Evolutionary conservation across 2,888 invertebrate species (phyloP).

Genomic region (Entomobrya proxima): DNA sequence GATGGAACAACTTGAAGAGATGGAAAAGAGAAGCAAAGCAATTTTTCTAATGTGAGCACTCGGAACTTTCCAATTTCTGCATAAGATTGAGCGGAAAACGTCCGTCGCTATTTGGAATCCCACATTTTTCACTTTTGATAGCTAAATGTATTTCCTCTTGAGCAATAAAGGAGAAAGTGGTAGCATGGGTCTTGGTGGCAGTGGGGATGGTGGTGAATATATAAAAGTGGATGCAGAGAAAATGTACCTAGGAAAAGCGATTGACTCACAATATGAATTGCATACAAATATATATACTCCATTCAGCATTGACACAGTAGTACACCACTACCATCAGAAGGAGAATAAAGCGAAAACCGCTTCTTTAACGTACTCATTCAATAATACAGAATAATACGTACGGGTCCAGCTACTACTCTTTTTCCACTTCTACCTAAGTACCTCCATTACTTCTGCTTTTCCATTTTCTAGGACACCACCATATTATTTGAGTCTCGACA

Average conservation of each 20-base stretch:
- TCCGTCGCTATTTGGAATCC: conserved; percentile 74
- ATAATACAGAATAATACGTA: neutral
- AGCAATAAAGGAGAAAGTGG: conserved; percentile 63
- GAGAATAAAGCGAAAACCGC: conserved; percentile 40
- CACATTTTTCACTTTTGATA: conserved; percentile 75
- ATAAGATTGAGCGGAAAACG: conserved; percentile 75
- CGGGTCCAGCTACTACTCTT: conserved; percentile 2
- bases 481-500: conserved; percentile 16
- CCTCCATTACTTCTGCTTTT: conserved; percentile 35
- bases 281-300: neutral
- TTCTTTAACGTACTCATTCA: neutral
- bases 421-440: conserved; percentile 50
- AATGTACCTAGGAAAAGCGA: conserved; percentile 5
- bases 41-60: conserved; percentile 75
- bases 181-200: neutral
- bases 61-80: conserved; percentile 75
- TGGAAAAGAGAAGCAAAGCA: conserved; percentile 65
- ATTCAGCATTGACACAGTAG: too few species aligned
- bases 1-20: conserved; percentile 32
- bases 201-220: neutral
- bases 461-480: conserved; percentile 42
- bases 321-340: neutral
- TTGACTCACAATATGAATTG: neutral
- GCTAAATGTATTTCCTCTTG: conserved; percentile 73
- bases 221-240: neutral